These are phyloP conservation scores for Heterotilapia buettikoferi DNA, from an alignment of 2,113 vertebrate species.

Conservation along the genomic window DNA sequence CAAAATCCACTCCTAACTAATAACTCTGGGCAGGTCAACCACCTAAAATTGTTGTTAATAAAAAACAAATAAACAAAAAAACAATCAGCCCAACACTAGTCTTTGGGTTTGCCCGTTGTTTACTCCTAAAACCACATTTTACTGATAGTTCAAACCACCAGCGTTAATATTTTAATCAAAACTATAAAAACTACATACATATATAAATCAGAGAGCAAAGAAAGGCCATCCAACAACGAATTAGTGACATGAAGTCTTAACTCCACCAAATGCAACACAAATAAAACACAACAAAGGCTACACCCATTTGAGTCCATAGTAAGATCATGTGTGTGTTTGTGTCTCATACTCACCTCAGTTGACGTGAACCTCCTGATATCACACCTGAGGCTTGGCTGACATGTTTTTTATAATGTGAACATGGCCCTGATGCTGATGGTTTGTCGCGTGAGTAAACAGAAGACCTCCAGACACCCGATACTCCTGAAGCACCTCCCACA, in stretches of 20 bases:
- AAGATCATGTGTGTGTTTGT: background rate
- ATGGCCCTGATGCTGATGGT: background rate
- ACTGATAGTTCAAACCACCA: background rate
- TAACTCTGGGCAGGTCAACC: background rate
- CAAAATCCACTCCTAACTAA: background rate
- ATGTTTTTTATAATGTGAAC: background rate
- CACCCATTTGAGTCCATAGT: background rate
- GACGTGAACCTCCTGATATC: background rate
- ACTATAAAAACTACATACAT: background rate
- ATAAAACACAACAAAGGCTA: background rate
- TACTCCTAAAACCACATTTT: background rate
- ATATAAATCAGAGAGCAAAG: background rate
- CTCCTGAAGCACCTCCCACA: background rate
- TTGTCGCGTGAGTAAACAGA: background rate
- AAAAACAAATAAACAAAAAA: background rate
- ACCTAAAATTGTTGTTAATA: background rate
- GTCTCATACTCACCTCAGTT: background rate
- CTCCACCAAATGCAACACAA: background rate
- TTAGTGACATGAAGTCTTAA: background rate
- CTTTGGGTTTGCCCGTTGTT: background rate
- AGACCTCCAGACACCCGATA: background rate
- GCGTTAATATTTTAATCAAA: background rate
- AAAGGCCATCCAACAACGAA: background rate
- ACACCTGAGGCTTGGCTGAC: background rate
- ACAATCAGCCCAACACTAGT: background rate